Evolutionary conservation across 1,140 invertebrate genomes (phyloP).

Genomic region (Artemia franciscana): DNA sequence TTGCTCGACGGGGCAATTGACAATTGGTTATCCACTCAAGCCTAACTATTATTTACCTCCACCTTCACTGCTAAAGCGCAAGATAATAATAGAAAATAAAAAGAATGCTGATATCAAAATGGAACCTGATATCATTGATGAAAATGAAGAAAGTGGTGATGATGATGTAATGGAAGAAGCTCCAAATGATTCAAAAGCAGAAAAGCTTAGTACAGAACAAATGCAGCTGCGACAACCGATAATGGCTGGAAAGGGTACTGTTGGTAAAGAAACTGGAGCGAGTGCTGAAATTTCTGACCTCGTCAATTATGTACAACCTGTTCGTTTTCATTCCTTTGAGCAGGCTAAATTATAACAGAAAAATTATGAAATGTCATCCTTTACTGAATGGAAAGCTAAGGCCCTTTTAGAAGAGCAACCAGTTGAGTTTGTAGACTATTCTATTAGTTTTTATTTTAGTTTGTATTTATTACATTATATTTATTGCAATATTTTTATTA

Average conservation of each 20-base stretch:
- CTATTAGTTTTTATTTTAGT: no score
- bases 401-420: constrained; percentile 80
- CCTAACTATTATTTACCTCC: constrained; percentile 59
- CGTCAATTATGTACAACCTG: constrained; percentile 92
- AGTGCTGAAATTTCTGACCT: constrained; percentile 85
- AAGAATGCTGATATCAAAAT: constrained; percentile 74
- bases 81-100: constrained; percentile 96
- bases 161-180: no score
- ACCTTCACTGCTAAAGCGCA: constrained; percentile 54
- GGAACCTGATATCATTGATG: constrained; percentile 12
- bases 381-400: constrained; percentile 87
- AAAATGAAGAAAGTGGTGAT: no score
- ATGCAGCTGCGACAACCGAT: constrained; percentile 11
- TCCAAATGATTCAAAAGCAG: constrained; percentile 22
- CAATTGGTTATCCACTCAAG: constrained; percentile 47
- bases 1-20: constrained; percentile 70
- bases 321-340: constrained; percentile 87
- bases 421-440: constrained; percentile 93
- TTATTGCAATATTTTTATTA: no score
- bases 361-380: constrained; percentile 92
- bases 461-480: no score
- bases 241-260: constrained; percentile 31
- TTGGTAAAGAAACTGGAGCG: constrained; percentile 65
- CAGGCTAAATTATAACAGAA: constrained; percentile 73
- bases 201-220: constrained; percentile 22